Evolutionary conservation across 2,888 invertebrate species (phyloP), one percentile per base, ranked within the genome.

Genomic region (Aromia moschata): DNA sequence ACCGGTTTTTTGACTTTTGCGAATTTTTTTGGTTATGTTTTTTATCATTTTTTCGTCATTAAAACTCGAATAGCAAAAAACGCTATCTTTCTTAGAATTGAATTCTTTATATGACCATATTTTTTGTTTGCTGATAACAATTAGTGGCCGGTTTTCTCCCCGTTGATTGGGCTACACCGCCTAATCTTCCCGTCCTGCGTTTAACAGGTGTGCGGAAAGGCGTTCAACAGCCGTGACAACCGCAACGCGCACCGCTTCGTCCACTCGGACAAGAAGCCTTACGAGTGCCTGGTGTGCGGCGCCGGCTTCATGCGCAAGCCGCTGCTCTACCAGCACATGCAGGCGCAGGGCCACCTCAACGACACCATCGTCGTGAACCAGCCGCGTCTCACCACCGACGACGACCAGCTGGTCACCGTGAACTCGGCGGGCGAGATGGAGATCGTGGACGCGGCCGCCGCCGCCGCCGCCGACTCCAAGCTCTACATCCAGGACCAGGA

Each of bases 201-300:
- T n/a, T n/a, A n/a, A 10, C 18, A 65, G 65, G 74, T 93, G 11
- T 94, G 94, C 78, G 92, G 91, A 49, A 93, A 93, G 77, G 86
- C 89, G 47, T 94, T 94, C 81, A 92, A 89, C 75, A 91, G 92
- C 7, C 85, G 92, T 58, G 93, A 93, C 80, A 94, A 93, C 75
- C 84, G 93, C 58, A 93, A 93, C 81, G 90, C 91, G 7, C 93
- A 93, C 77, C 84, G 92, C 20, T 93, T 92, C 79, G 89, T 92
- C 43, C 94, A 94, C 80, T 91, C 91, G 72, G 90, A 92, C 76
- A 91, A 92, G 77, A 94, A 93, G 71, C 93, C 93, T 0, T 94
- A 92, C 79, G 92, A 92, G 78, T 94, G 93, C 74, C 80, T 89
- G 60, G 87, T 89, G 3, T 94, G 93, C 74, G 91, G 91, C 2